These are phyloP conservation scores for Notechis scutatus DNA, from an alignment of 2,113 vertebrate species.

Conservation along the genomic window DNA sequence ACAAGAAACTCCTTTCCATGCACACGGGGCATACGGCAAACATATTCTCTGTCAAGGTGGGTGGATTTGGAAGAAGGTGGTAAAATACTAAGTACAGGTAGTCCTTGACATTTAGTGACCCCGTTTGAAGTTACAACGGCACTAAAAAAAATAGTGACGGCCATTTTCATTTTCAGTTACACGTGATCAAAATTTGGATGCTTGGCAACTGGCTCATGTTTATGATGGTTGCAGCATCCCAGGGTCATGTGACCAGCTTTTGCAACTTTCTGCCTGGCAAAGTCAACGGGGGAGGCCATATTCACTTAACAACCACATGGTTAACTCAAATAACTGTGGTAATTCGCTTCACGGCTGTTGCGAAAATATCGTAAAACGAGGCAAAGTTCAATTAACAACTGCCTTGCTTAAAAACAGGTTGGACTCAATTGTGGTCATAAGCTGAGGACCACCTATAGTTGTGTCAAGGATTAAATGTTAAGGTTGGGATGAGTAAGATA, in stretches of 20 bases:
- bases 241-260: not conserved
- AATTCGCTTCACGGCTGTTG: not conserved
- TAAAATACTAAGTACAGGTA: not conserved
- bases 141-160: not conserved
- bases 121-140: not conserved
- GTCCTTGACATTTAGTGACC: not conserved
- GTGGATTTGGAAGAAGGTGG: not conserved
- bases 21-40: slow-evolving; percentile 97
- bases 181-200: not conserved
- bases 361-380: not conserved
- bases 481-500: not conserved
- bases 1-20: slow-evolving; percentile 97
- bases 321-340: not conserved
- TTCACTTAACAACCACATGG: not conserved
- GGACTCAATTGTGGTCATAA: not conserved
- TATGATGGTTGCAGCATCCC: not conserved
- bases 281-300: not conserved
- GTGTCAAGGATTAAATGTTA: not conserved
- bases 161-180: not conserved
- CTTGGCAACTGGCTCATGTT: not conserved
- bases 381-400: not conserved
- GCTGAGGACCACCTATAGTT: not conserved
- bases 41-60: slow-evolving; percentile 98
- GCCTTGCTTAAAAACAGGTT: not conserved
- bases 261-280: not conserved